Conservation (phyloP, 2,888 invertebrate genomes). For the Patella depressa region DNA sequence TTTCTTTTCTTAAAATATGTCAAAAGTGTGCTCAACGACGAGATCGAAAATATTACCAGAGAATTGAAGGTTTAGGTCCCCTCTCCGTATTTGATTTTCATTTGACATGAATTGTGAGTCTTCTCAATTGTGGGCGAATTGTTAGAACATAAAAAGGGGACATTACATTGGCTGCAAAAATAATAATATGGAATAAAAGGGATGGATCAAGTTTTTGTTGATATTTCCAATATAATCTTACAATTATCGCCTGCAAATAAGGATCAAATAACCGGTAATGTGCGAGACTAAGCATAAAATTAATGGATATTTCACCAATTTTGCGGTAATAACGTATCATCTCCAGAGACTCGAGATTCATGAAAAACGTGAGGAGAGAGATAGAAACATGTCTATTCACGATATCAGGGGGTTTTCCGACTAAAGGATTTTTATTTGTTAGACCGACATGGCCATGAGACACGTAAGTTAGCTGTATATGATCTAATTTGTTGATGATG, state of each 20-base stretch:
- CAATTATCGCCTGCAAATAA: not conserved
- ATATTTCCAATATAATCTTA: too few relatives aligned
- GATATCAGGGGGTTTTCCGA: not conserved
- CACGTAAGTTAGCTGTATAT: constrained; percentile 1
- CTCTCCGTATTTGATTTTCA: too few relatives aligned
- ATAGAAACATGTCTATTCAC: not conserved
- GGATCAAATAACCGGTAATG: not conserved
- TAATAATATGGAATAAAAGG: too few relatives aligned
- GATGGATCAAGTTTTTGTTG: too few relatives aligned
- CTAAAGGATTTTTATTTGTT: not conserved
- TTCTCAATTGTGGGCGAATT: too few relatives aligned
- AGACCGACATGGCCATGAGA: constrained; percentile 1
- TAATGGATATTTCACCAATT: not conserved
- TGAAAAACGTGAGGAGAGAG: not conserved
- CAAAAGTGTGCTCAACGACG: too few relatives aligned
- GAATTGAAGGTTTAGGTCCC: too few relatives aligned
- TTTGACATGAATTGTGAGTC: too few relatives aligned
- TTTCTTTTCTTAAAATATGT: too few relatives aligned
- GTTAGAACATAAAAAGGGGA: too few relatives aligned
- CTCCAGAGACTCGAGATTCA: not conserved
- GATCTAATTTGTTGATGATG: constrained; percentile 3
- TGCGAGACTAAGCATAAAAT: constrained; percentile 6
- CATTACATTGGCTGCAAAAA: too few relatives aligned
- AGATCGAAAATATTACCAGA: too few relatives aligned
- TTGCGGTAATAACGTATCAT: not conserved